Base-by-base conservation (phyloP, 2,113 vertebrate species). In the Lampris megalopsis region DNA sequence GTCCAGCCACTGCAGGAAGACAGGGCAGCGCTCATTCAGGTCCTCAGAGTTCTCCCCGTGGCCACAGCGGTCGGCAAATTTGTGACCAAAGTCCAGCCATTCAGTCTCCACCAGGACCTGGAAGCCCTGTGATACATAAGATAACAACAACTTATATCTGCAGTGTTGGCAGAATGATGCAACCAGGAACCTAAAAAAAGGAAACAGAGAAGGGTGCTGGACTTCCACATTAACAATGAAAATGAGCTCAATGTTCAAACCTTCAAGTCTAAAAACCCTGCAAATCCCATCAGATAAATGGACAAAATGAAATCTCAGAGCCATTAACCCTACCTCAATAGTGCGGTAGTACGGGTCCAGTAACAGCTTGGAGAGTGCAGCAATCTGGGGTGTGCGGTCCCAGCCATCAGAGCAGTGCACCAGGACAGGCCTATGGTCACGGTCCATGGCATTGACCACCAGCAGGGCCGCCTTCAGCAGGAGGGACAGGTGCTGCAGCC, bases 1-100 rank as follows among this genome's bases (percentile, higher is more conserved):
- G 94, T 99, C 98, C 76, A 99, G 94, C 98, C 98, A 99, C 94
- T 99, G 98, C 83, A 99, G 90, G 70, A 99, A 99, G 83, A 99
- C 98, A 0, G 98, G 98, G 82, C 98, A 99, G 86, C 98, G 98
- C 84, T 99, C 98, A 1, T 99, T 99, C 74, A 96, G 86, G 84
- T 99, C 98, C 3, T 97, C 97, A 0, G 97, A 96, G 82, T 97
- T 98, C 89, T 99, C 98, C 2, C 98, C 97, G 2, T 99, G 98
- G 64, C 98, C 98, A 67, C 98, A 99, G 63, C 98, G 98, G 87
- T 99, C 98, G 0, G 96, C 97, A 92, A 99, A 99, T 83, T 99
- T 99, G 84, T 99, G 98, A 49, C 98, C 98, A 70, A 98, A 99
- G 86, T 99, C 98, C 81, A 99, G 90, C 98, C 98, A 99, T 81